phyloP scores from a whole-genome alignment of 2,797 vertebrate species.

The Peromyscus aztecus region DNA sequence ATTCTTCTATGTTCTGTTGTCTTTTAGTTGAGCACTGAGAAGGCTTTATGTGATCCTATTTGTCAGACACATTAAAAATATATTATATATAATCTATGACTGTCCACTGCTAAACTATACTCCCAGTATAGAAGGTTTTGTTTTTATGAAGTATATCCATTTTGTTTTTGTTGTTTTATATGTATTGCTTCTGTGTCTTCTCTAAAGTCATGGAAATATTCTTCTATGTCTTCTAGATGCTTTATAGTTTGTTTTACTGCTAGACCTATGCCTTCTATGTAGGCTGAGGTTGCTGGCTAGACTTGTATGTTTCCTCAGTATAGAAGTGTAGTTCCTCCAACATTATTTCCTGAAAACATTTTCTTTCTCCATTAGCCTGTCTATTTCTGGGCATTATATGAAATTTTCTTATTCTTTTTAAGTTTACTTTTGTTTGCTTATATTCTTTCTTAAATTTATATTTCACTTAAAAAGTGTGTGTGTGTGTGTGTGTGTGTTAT shows the following conservation, averaged over 20 bases:
- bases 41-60: neutral
- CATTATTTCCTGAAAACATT: conserved; percentile 5
- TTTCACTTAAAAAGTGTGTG: neutral
- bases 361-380: neutral
- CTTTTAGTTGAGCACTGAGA: neutral
- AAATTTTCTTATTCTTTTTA: conserved; percentile 18
- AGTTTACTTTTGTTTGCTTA: conserved; percentile 13
- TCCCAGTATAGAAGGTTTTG: neutral
- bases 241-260: conserved; percentile 14
- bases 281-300: neutral
- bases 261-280: conserved; percentile 26
- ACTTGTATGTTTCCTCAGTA: neutral
- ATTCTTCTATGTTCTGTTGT: neutral
- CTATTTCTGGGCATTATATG: conserved; percentile 2
- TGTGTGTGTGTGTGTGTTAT: neutral
- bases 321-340: neutral
- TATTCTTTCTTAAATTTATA: conserved; percentile 12
- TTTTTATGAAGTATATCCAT: conserved; percentile 25
- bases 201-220: neutral
- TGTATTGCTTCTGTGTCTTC: conserved; percentile 36
- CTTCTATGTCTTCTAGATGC: conserved; percentile 14
- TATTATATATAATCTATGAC: neutral
- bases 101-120: neutral
- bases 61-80: neutral
- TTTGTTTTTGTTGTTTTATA: conserved; percentile 24